Percentiles rank a stretch among this genome's conserved stretches.
These are phyloP conservation scores for Eulemur coronatus DNA, from an alignment of 2,797 vertebrate species.

Conservation along the genomic window DNA sequence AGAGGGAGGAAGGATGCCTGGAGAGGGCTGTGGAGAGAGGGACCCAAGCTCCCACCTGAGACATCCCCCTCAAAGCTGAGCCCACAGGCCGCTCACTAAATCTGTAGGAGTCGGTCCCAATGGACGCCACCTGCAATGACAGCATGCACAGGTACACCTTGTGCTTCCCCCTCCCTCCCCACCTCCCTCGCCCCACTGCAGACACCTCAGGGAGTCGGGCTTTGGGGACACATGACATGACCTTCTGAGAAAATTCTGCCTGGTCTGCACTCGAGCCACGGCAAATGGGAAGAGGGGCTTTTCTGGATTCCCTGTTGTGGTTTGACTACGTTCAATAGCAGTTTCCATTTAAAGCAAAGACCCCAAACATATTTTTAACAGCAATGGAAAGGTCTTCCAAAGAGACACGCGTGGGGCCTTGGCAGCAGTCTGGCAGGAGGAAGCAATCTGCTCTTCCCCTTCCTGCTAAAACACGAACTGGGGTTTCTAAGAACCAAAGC, in stretches of 20 bases:
- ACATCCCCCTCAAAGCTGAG: background rate
- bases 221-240: accelerated
- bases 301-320: background rate
- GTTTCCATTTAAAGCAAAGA: slow-evolving; percentile 53
- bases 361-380: slow-evolving; percentile 55
- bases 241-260: background rate
- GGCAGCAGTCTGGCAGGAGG: background rate
- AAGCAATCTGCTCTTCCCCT: slow-evolving; percentile 42
- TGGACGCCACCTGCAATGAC: accelerated
- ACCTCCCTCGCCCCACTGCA: background rate
- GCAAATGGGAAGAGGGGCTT: background rate
- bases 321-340: slow-evolving; percentile 9
- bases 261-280: accelerated
- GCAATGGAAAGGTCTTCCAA: slow-evolving; percentile 8
- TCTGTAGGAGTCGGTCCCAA: background rate
- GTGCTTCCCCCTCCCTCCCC: background rate
- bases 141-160: background rate
- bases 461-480: slow-evolving; percentile 47
- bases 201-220: background rate
- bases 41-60: background rate
- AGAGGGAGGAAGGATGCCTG: background rate
- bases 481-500: slow-evolving; percentile 48
- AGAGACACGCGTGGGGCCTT: background rate
- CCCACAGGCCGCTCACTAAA: background rate
- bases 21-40: background rate